A percentile compares a stretch with the other conserved stretches of the same genome.
Conservation (phyloP, 1,140 invertebrate genomes). For the Archegozetes longisetosus region DNA sequence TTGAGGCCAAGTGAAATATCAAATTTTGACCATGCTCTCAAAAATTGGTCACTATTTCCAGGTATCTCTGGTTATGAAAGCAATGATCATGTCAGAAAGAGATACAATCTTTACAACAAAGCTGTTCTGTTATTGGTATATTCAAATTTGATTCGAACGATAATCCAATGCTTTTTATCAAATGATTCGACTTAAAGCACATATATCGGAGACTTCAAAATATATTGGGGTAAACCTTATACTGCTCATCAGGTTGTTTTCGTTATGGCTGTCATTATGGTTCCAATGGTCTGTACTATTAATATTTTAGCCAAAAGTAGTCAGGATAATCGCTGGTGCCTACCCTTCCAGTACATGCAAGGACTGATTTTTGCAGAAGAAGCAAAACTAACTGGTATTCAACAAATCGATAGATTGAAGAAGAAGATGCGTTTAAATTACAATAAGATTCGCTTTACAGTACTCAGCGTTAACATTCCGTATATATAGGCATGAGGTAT, state of each 20-base stretch:
- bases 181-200: neutral
- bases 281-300: neutral
- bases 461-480: neutral
- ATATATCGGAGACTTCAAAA: neutral
- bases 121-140: neutral
- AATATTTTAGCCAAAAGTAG: neutral
- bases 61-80: too few relatives aligned
- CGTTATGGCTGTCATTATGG: neutral
- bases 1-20: too few relatives aligned
- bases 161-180: neutral
- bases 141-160: neutral
- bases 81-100: too few relatives aligned
- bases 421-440: neutral
- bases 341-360: neutral
- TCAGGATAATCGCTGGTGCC: neutral
- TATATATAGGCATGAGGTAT: too few relatives aligned
- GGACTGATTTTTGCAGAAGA: neutral
- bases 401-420: neutral
- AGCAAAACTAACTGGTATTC: neutral
- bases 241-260: neutral
- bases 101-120: too few relatives aligned
- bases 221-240: neutral
- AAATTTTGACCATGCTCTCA: too few relatives aligned
- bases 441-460: neutral
- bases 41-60: too few relatives aligned